These are phyloP conservation scores for Miltochrista miniata DNA, from an alignment of 2,888 invertebrate genomes.

Conservation along the genomic window DNA sequence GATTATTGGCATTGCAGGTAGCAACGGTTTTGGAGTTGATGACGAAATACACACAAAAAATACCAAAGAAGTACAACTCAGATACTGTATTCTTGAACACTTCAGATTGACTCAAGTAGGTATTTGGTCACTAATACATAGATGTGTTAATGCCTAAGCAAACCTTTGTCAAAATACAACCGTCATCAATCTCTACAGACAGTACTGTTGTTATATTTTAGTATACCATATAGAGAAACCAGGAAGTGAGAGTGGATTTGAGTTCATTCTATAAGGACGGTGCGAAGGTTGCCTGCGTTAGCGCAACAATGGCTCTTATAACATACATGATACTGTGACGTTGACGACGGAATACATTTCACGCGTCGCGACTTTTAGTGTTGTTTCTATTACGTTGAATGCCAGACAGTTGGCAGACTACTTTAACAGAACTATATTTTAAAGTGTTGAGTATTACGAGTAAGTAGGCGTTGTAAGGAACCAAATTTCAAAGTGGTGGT, in stretches of 20 bases:
- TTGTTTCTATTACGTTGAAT: constrained; percentile 2
- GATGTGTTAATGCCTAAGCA: no score
- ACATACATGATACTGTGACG: constrained; percentile 21
- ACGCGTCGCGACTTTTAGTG: constrained; percentile 15
- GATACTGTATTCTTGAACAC: no score
- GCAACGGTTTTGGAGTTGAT: no score
- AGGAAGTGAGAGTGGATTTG: constrained; percentile 34
- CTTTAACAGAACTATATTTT: background rate
- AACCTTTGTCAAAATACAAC: no score
- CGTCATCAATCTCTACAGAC: no score
- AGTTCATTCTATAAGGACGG: constrained; percentile 33
- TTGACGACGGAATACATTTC: constrained; percentile 26
- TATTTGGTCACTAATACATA: no score
- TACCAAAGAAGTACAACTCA: no score
- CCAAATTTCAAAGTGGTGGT: background rate
- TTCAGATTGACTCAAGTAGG: no score
- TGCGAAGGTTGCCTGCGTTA: constrained; percentile 24
- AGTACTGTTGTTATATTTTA: background rate
- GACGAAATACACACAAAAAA: no score
- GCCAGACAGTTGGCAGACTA: constrained; percentile 5
- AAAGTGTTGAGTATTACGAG: constrained; percentile 2
- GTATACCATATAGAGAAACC: constrained; percentile 14
- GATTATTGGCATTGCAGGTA: no score
- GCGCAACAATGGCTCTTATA: constrained; percentile 24
- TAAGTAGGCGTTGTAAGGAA: background rate